These are phyloP conservation scores for Crocuta crocuta DNA, from an alignment of 2,113 vertebrate species.

Conservation along the genomic window DNA sequence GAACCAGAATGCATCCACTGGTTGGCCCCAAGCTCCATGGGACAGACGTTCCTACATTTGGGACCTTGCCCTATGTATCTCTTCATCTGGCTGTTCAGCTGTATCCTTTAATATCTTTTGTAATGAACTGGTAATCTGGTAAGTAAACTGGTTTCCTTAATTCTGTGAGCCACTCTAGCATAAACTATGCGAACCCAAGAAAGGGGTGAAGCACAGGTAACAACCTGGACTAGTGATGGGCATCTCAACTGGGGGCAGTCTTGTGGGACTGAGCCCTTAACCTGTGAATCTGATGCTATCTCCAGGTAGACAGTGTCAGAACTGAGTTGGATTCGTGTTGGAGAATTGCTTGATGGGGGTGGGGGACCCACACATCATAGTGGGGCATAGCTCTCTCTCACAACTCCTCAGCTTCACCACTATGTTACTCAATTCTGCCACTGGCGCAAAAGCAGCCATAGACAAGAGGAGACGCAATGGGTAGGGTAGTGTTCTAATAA, in stretches of 20 bases:
- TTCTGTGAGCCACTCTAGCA: background rate
- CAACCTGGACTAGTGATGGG: background rate
- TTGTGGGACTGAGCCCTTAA: background rate
- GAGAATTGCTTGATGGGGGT: background rate
- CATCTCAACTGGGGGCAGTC: background rate
- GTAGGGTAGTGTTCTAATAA: background rate
- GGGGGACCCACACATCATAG: background rate
- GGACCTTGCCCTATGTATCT: background rate
- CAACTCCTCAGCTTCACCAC: background rate
- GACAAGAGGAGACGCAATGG: background rate
- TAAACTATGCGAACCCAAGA: background rate
- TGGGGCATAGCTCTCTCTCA: background rate
- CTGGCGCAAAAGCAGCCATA: background rate
- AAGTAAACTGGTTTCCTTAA: background rate
- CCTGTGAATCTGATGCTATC: background rate
- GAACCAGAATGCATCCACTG: background rate
- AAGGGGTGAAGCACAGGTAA: background rate
- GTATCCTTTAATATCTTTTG: background rate
- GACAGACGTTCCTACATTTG: background rate
- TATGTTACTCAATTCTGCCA: background rate
- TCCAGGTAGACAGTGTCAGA: background rate
- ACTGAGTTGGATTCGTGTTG: background rate
- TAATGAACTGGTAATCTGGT: background rate
- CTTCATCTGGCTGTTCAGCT: background rate
- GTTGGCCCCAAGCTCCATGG: background rate